Base-by-base conservation (phyloP, 2,797 vertebrate genomes). In the Sphenopsis melanotis region DNA sequence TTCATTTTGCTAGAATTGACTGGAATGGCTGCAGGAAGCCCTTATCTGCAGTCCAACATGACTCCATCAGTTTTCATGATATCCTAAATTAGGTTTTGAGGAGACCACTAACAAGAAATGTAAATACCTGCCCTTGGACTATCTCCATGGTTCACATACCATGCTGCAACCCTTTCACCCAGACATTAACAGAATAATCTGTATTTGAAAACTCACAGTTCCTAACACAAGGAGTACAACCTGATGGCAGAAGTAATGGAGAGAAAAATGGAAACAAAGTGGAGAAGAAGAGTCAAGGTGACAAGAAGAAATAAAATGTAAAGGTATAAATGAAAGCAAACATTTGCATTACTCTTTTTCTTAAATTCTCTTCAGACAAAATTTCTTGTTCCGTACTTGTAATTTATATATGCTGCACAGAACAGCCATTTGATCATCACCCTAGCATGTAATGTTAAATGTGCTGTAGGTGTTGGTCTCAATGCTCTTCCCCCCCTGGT, bases 401-500 rank as follows among this genome's bases (percentile, higher is more conserved):
- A 83, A 88, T 69, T 94, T 63, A 63, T 23, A 47, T 18, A 61
- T 6, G 3, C 36, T 44, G 61, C 1, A 0, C 23, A n/a, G 66
- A 85, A 70, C 1, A 80, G 4, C 59, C 29, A 14, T 1, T 8
- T 4, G 5, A 81, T 23, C 61, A 57, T 65, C 42, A 52, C n/a
- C 29, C 8, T 12, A 74, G 59, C 50, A 65, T 1, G 2, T 0
- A 71, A 44, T 6, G 3, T 36, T 66, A 72, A 59, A 59, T 9
- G 21, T 52, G 70, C 46, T n/a, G 0, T 7, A 39, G 42, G 34
- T 70, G 66, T 19, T 63, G 71, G 70, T 72, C 70, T 72, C 57
- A 65, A 79, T 79, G 30, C 37, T 17, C 36, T 12, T 5, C 1
- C 41, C 10, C 10, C 3, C 7, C 9, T 0, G 0, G n/a, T 16